Evolutionary conservation across 2,888 invertebrate species (phyloP).

Genomic region (Zeuzera pyrina): DNA sequence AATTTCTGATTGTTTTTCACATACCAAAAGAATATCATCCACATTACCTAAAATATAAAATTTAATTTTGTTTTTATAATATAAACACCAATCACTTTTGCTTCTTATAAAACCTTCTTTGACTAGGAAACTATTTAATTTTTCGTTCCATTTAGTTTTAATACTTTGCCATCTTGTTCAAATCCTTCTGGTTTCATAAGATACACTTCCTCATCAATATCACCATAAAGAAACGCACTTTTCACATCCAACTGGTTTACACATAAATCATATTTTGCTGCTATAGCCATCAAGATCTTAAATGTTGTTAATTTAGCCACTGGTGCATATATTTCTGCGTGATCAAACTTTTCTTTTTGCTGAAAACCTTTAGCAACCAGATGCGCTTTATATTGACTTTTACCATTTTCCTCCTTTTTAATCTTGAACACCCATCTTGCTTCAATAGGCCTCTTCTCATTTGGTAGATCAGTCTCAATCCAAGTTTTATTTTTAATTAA

Average conservation of each 20-base stretch:
- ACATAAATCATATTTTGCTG: no score
- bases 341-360: constrained; percentile 1
- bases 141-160: constrained; percentile 2
- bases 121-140: not conserved
- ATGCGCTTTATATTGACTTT: not conserved
- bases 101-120: constrained; percentile 1
- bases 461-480: not conserved
- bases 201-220: not conserved
- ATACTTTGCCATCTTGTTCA: constrained; percentile 1
- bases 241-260: no score
- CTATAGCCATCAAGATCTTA: not conserved
- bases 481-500: not conserved
- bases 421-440: constrained; percentile 2
- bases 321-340: constrained; percentile 1
- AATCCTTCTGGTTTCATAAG: constrained; percentile 1
- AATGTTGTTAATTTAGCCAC: constrained; percentile 3
- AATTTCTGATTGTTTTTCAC: not conserved
- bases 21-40: constrained; percentile 1
- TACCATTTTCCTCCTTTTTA: not conserved
- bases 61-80: not conserved
- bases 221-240: no score
- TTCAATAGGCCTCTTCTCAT: not conserved
- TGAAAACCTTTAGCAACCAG: not conserved
- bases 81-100: constrained; percentile 1
- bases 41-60: constrained; percentile 4